phyloP scores from a whole-genome alignment of 2,888 invertebrate genomes.

The Nomada hirtipes region DNA sequence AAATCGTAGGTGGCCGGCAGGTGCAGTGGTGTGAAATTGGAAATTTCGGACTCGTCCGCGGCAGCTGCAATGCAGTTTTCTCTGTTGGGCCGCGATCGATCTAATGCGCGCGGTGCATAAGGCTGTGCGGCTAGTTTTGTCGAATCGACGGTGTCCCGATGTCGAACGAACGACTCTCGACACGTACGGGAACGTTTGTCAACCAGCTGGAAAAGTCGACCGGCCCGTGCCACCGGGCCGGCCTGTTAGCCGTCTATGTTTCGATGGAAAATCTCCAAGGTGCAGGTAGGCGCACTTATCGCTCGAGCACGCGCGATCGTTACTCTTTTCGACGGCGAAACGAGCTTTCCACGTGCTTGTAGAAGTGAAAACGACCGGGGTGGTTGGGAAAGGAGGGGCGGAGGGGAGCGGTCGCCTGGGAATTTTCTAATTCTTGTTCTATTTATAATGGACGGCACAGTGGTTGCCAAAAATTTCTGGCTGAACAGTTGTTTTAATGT shows the following conservation, averaged over 20 bases:
- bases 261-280: neutral
- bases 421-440: no score
- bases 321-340: neutral
- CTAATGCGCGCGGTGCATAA: conserved; percentile 68
- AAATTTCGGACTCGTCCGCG: conserved; percentile 58
- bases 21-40: conserved; percentile 50
- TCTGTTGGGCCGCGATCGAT: conserved; percentile 67
- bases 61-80: conserved; percentile 70
- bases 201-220: neutral
- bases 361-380: no score
- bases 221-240: no score
- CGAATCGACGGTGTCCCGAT: conserved; percentile 26
- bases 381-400: no score
- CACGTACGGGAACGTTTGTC: conserved; percentile 13
- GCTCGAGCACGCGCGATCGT: neutral
- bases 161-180: conserved; percentile 36
- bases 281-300: neutral
- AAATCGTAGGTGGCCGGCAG: neutral
- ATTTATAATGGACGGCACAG: no score
- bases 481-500: no score
- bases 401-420: no score
- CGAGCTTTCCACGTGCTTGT: neutral
- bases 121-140: conserved; percentile 51
- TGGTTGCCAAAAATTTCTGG: no score
- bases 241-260: neutral